Base-by-base conservation (phyloP, 2,797 vertebrate genomes). In the Alexandromys oeconomus region DNA sequence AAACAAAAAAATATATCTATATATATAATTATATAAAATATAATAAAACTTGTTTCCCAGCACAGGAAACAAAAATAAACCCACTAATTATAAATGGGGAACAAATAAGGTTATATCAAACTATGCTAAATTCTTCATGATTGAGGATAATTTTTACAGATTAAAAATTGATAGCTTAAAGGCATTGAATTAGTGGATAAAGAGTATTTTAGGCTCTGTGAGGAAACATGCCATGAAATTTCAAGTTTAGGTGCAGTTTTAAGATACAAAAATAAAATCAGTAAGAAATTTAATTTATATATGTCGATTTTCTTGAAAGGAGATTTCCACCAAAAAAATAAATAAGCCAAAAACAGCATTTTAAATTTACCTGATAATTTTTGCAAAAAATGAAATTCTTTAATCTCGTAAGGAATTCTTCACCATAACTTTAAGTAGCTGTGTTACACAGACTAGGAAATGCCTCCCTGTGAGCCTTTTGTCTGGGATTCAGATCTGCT, bases 311-410 rank as follows among this genome's bases (percentile, higher is more conserved):
- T 27, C 21, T 89, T 92, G n/a, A 93, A 51, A 34, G 43, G 17
- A 91, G 94, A 93, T 79, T 86, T 91, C 59, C 51, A 89, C 1
- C 54, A 65, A 81, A 71, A 71, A 79, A 92, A 93, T 77, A 61
- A 69, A 82, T 29, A 61, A 85, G 77, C 21, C 82, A 40, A 65
- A 88, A 73, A 87, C 31, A 94, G 77, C 29, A 54, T 43, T 67
- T 93, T 89, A 89, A 87, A 48, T 91, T 87, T 92, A 87, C 9
- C 27, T 74, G 8, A 80, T 34, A 4, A 34, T 87, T 69, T 78
- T 12, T 84, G 48, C 34, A 91, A 95, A 96, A 94, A 86, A 84
- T 89, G 74, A 92, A 95, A 92, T 4, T 76, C 71, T 40, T 88
- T 81, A 43, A 85, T 90, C 59, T 85, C 61, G 4, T 40, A 82